Evolutionary conservation across 1,140 invertebrate species (phyloP), one percentile per base, ranked within the genome.

Genomic region (Paraescarpia echinospica): DNA sequence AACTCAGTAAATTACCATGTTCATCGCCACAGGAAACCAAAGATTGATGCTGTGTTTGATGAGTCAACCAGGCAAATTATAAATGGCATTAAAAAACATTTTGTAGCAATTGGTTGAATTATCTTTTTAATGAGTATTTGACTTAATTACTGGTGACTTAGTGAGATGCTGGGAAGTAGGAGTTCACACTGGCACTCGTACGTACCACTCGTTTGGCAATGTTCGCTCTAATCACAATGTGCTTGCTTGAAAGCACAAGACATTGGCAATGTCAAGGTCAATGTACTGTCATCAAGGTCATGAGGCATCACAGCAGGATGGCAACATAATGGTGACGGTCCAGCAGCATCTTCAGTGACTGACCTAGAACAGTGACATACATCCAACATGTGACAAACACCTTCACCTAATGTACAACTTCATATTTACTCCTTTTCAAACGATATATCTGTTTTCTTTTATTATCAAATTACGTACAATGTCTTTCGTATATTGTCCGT

Each of bases 251-350:
- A 27, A 77, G 59, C 59, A 77, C 0, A 77, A 77, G 41, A 77
- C 59, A 77, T 4, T 77, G 59, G 59, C 59, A 77, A 18, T 77
- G 59, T 77, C 59, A 77, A 77, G 59, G 59, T 77, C 59, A 77
- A 6, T 27, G 59, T 31, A 77, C 59, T 77, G 59, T 77, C 4
- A 41, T 41, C 59, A 12, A 51, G 48, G 48, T 51, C 48, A 51
- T 18, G 8, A 51, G 33, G 22, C 14, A 91, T 92, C 89, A 93
- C n/a, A 95, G 93, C 14, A 95, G 93, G 35, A 96, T 95, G 59
- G 96, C 96, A 90, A 96, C 95, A 91, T 95, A 95, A 90, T 96
- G 95, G 89, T 96, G 95, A 34, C 95, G 95, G 48, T 96, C 96
- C 92, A 96, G 93, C 31, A 96, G 95, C 94, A 95, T 95, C 90